Evolutionary conservation across 2,113 vertebrate species (phyloP), one percentile per base, ranked within the genome.

Genomic region (Caloenas nicobarica): DNA sequence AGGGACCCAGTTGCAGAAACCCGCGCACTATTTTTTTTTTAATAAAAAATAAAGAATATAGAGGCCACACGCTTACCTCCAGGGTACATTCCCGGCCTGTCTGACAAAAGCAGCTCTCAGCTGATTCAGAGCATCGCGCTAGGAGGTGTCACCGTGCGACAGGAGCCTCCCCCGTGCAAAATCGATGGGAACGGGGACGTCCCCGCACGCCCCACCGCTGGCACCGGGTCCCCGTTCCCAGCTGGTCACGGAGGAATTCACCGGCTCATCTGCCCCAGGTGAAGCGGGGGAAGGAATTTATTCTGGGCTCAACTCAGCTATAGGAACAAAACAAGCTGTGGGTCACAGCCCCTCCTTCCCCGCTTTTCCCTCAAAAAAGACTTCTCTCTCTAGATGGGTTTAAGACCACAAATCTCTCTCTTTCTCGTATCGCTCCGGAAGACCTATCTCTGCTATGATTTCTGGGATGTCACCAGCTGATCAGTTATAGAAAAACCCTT

Each of bases 191-290:
- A 13, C 2, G 0, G 71, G 38, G 50, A 56, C 4, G 5, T 64
- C 65, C 40, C 29, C 4, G 1, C 3, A 0, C 2, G 3, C 34
- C 57, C 50, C 28, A 10, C 4, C 9, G 0, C 54, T 34, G 28
- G 33, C 62, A 26, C 42, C 15, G 0, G 22, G 34, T 57, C 26
- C 71, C 69, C 16, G 44, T 14, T n/a, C 36, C 34, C 48, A 36
- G 57, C 40, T 13, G 40, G 58, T 48, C 4, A 0, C 5, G 1
- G 42, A 16, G 50, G 42, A 31, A 28, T 9, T 11, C 48, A 33
- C 31, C 0, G 1, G 13, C 42, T 62, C 57, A 64, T 14, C 72
- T 4, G 18, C 40, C 34, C 31, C 57, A 10, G 31, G 57, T 42
- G 64, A 50, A n/a, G 34, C 48, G 38, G 77, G 69, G 23, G 22